phyloP scores from a whole-genome alignment of 2,797 vertebrate species.

The Manis javanica region DNA sequence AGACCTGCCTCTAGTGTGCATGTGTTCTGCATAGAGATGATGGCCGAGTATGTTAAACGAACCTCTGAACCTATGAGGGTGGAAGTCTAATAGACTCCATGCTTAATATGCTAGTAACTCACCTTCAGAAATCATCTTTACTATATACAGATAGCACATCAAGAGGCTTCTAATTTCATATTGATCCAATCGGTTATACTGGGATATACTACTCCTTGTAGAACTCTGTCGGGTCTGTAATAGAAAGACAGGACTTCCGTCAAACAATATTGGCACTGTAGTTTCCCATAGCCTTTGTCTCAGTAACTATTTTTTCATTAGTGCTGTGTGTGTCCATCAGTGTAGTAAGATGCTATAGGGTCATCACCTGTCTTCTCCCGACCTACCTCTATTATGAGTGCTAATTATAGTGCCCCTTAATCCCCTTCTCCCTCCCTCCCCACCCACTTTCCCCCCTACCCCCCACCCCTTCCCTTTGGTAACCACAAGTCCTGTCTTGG shows the following conservation, averaged over 20 bases:
- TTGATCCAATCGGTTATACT: conserved; percentile 90
- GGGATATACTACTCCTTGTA: conserved; percentile 90
- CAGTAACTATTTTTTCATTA: not conserved
- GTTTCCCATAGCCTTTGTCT: conserved; percentile 35
- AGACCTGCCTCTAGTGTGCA: conserved; percentile 4
- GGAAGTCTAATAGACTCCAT: not conserved
- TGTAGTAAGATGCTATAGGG: too few species aligned
- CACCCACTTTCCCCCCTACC: too few species aligned
- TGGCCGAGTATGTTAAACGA: not conserved
- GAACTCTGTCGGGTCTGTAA: conserved; percentile 92
- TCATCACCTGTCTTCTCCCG: too few species aligned
- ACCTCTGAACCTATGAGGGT: not conserved
- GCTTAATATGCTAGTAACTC: conserved; percentile 73
- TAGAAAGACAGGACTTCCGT: conserved; percentile 49
- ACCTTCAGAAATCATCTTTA: conserved; percentile 97
- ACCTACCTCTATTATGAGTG: too few species aligned
- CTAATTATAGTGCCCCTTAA: too few species aligned
- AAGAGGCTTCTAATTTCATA: conserved; percentile 96
- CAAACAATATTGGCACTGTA: not conserved
- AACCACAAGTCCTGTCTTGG: too few species aligned
- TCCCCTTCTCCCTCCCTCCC: too few species aligned
- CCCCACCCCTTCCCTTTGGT: too few species aligned
- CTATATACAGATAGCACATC: conserved; percentile 94
- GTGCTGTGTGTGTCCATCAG: too few species aligned
- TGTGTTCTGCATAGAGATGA: not conserved